These are phyloP conservation scores for Papilio helenus DNA, from an alignment of 1,140 invertebrate species.

Conservation along the genomic window DNA sequence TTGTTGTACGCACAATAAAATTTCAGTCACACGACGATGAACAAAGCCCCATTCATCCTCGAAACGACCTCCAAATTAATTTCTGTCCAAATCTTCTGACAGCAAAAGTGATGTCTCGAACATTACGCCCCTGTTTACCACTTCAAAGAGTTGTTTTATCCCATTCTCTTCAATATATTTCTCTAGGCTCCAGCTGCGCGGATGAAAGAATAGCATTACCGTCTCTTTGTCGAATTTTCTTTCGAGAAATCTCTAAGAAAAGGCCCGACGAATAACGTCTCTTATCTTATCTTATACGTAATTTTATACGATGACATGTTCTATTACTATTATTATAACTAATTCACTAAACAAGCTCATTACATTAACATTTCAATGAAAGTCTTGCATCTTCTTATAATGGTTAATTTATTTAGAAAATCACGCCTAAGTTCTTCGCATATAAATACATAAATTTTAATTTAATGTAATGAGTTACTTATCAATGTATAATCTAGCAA, in stretches of 20 bases:
- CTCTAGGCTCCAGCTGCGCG: slow-evolving; percentile 43
- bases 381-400: too few relatives aligned
- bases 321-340: neutral
- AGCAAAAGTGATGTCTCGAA: slow-evolving; percentile 31
- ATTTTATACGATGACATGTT: slow-evolving; percentile 19
- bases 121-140: slow-evolving; percentile 19
- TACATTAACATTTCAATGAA: neutral
- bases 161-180: slow-evolving; percentile 37
- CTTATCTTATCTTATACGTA: slow-evolving; percentile 1
- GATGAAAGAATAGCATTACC: slow-evolving; percentile 49
- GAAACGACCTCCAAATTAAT: slow-evolving; percentile 7
- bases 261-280: neutral
- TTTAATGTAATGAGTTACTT: neutral
- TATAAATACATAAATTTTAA: neutral
- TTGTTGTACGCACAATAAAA: slow-evolving; percentile 30
- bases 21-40: slow-evolving; percentile 17
- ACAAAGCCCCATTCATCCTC: slow-evolving; percentile 11
- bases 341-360: neutral
- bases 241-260: slow-evolving; percentile 23
- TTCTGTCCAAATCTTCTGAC: slow-evolving; percentile 29
- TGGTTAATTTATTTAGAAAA: too few relatives aligned
- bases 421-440: too few relatives aligned
- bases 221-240: slow-evolving; percentile 36
- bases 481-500: neutral
- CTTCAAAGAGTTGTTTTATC: slow-evolving; percentile 39